Conservation (phyloP, 35 echinoderm and acorn worm species). For the Lytechinus variegatus region DNA sequence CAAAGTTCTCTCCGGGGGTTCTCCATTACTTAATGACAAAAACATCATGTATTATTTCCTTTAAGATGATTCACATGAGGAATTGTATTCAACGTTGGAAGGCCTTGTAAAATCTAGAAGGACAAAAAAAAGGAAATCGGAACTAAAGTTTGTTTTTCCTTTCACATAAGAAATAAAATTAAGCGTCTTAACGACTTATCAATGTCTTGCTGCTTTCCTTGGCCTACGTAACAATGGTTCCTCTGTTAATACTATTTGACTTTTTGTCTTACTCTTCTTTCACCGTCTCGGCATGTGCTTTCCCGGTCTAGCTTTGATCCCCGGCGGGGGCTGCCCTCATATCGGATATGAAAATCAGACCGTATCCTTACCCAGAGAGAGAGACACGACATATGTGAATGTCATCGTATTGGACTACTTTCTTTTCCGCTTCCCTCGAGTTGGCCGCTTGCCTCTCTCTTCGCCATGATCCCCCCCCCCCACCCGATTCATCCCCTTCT, state of each 20-base stretch:
- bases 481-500: background rate
- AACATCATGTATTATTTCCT: no score
- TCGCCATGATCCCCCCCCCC: background rate
- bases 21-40: no score
- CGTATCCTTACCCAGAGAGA: background rate
- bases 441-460: background rate
- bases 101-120: background rate
- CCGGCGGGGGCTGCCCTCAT: background rate
- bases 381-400: background rate
- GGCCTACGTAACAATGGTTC: background rate
- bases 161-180: background rate
- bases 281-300: background rate
- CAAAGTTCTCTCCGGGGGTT: no score
- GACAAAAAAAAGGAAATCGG: background rate
- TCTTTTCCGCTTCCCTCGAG: background rate
- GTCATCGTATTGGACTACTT: slow-evolving; percentile 2
- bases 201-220: background rate
- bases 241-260: slow-evolving; percentile 1
- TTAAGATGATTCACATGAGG: no score
- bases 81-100: background rate
- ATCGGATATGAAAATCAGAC: background rate
- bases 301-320: background rate
- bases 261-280: slow-evolving; percentile 13
- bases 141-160: background rate
- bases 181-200: background rate